Evolutionary conservation across 2,888 invertebrate genomes (phyloP), one percentile per base, ranked within the genome.

Genomic region (Dusona sp.): DNA sequence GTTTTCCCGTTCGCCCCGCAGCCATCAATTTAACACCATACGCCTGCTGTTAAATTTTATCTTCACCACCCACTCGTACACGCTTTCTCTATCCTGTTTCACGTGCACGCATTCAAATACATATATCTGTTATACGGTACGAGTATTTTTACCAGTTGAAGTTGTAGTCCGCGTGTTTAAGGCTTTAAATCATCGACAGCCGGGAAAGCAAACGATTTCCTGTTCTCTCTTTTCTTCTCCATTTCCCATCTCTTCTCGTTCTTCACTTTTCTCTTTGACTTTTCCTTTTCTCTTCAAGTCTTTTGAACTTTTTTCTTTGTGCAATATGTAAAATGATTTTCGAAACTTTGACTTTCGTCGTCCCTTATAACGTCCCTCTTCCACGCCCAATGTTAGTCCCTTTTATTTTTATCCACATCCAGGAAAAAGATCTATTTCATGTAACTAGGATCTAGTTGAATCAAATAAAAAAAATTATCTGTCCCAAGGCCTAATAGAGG

Each of bases 11-110:
- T 89, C 86, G 88, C 86, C 86, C 83, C 86, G 84, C 84, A 84
- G 85, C 89, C 89, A 89, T 89, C 86, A 89, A 88, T 89, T 88
- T 83, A 87, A 79, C 86, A 85, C 86, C 87, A 86, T 89, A 89
- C 86, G 88, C 85, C 84, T 73, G 87, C 89, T 84, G 89, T 89
- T 89, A 89, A 88, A 89, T 89, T 89, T 89, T 88, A 89, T 89
- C 89, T 89, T 83, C 86, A 80, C 85, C 86, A 72, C 79, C 85
- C 81, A 74, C 51, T 61, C 78, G 72, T 72, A 54, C 83, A 79
- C 83, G 61, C 61, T 61, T 61, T 61, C 61, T 61, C 61, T 61
- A 61, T 64, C 80, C 29, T 65, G 36, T 80, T 38, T 65, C 64
- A 25, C 51, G 33, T 65, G 29, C 68, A 29, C 45, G 57, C 33